These are phyloP conservation scores for Platycheirus rosarum DNA, from an alignment of 2,888 invertebrate genomes.

Conservation along the genomic window DNA sequence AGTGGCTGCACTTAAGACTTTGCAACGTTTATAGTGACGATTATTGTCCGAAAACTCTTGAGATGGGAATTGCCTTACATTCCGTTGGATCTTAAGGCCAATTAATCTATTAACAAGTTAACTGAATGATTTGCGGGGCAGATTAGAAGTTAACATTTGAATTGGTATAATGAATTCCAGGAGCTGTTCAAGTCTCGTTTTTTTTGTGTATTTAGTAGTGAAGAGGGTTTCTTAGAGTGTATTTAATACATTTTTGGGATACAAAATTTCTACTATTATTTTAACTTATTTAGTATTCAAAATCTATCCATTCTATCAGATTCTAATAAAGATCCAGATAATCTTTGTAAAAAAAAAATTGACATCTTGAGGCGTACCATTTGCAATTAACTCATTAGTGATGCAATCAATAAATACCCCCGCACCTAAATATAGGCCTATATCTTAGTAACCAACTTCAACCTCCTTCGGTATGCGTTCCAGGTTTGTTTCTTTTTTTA, in stretches of 20 bases:
- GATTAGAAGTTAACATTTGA: neutral
- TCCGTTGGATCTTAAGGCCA: conserved; percentile 28
- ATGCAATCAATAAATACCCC: conserved; percentile 64
- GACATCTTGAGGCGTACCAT: conserved; percentile 41
- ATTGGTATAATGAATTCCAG: too few species aligned
- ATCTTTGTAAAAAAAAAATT: too few species aligned
- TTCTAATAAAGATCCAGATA: too few species aligned
- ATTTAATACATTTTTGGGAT: too few species aligned
- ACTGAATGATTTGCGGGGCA: neutral
- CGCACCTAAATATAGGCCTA: conserved; percentile 44
- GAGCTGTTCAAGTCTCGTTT: too few species aligned
- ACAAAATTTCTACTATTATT: too few species aligned
- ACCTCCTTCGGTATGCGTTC: conserved; percentile 13
- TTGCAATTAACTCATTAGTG: conserved; percentile 64
- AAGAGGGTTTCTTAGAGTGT: too few species aligned
- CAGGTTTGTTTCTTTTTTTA: conserved; percentile 9
- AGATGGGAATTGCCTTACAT: conserved; percentile 32
- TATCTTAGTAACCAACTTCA: neutral
- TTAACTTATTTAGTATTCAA: too few species aligned
- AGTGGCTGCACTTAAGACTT: neutral
- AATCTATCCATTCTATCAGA: too few species aligned
- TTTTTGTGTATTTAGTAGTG: too few species aligned
- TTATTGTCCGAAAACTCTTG: conserved; percentile 11
- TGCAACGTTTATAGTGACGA: conserved; percentile 17
- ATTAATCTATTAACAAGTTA: conserved; percentile 53